Base-by-base conservation (phyloP, 2,888 invertebrate genomes). In the Ceramica pisi region DNA sequence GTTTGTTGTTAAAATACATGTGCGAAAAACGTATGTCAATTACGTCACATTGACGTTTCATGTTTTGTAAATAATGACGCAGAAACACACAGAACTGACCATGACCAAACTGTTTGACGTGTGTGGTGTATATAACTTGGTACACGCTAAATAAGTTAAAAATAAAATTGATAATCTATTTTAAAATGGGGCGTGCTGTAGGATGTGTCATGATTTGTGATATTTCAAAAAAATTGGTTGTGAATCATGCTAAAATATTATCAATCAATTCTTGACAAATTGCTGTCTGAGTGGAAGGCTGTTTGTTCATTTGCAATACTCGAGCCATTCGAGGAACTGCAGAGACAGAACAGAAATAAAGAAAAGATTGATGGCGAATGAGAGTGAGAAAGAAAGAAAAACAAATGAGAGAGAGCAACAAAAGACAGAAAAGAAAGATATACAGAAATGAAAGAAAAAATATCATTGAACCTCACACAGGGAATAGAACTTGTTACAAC, bases 11-110 rank as follows among this genome's bases (percentile, higher is more conserved):
- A 35, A 16, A 10, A 26, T 26, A 26, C 4, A 26, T 35, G 53
- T 14, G 12, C 38, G 10, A 35, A 41, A 48, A 56, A 56, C 56
- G 41, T 56, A 19, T 31, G 0, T 21, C 7, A 1, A 1, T 56
- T 44, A 73, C 74, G 71, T 74, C 66, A 72, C 12, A 23, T 50
- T 56, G 56, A 44, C 35, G 74, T 62, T 21, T 53, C 0, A 21
- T 65, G 14, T 71, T 64, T 63, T 56, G 64, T 72, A 56, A 57
- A 72, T 71, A 72, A 19, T 10, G 2, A 3, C n/a, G 50, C 53
- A n/a, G 61, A 6, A 14, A n/a, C n/a, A 3, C n/a, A 44, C 53
- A n/a, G 21, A 14, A 19, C 10, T 31, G 56, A 26, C 1, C 16
- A 21, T 23, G 19, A 16, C 61, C 14, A 16, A n/a, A 31, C 9